Evolutionary conservation across 2,888 invertebrate genomes (phyloP).

Genomic region (Morpho deidamia): DNA sequence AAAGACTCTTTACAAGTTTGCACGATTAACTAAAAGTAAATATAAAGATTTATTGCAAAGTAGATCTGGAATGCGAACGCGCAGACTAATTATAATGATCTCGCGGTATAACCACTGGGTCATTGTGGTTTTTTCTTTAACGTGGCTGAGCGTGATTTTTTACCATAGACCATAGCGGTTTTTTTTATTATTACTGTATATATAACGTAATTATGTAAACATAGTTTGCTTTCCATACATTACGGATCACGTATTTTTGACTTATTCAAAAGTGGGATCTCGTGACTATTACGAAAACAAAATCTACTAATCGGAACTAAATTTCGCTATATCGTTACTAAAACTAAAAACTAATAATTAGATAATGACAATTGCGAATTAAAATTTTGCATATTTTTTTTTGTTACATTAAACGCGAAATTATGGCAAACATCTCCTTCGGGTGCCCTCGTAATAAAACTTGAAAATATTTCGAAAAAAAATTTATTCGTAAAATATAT

Average conservation of each 20-base stretch:
- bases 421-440: too few species aligned
- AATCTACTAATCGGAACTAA: background rate
- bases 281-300: conserved; percentile 1
- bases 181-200: too few species aligned
- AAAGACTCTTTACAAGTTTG: too few species aligned
- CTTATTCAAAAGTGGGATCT: conserved; percentile 42
- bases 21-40: too few species aligned
- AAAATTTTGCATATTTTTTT: too few species aligned
- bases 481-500: conserved; percentile 8
- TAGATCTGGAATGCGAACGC: too few species aligned
- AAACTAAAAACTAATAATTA: conserved; percentile 15
- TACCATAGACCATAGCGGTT: too few species aligned
- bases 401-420: background rate
- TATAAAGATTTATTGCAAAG: too few species aligned
- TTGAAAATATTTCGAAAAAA: conserved; percentile 12
- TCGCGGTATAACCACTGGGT: too few species aligned
- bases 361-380: conserved; percentile 13
- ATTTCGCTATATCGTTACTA: conserved; percentile 1
- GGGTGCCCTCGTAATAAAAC: conserved; percentile 8
- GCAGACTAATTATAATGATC: too few species aligned
- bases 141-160: too few species aligned
- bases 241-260: conserved; percentile 43
- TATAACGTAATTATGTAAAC: conserved; percentile 5
- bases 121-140: too few species aligned
- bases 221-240: conserved; percentile 8